Evolutionary conservation across 2,113 vertebrate genomes (phyloP).

Genomic region (Ictalurus punctatus): DNA sequence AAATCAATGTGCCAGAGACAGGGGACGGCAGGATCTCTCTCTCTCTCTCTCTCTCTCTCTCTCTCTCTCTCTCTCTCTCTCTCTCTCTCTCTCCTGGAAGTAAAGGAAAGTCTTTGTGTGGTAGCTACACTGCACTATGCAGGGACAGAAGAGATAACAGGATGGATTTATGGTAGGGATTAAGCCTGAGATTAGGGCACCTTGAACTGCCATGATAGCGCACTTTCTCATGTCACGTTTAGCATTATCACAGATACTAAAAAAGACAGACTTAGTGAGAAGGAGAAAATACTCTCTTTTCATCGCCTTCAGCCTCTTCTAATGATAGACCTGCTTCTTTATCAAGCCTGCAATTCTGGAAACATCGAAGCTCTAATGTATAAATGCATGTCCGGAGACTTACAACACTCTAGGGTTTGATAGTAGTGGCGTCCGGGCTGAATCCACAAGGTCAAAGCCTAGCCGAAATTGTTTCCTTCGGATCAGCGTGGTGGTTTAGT

Average conservation of each 20-base stretch:
- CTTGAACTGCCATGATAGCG: slow-evolving; percentile 50
- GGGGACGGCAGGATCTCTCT: neutral
- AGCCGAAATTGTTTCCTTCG: neutral
- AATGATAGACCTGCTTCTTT: neutral
- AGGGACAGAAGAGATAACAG: slow-evolving; percentile 46
- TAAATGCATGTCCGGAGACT: neutral
- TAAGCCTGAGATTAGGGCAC: slow-evolving; percentile 52
- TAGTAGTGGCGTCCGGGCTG: neutral
- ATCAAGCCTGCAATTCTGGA: neutral
- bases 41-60: no score
- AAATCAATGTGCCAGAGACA: slow-evolving; percentile 50
- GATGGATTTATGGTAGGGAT: slow-evolving; percentile 55
- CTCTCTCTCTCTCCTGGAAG: neutral
- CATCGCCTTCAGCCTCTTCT: neutral
- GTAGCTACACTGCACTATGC: neutral
- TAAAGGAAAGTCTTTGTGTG: slow-evolving; percentile 46
- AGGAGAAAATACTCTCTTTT: neutral
- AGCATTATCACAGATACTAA: slow-evolving; percentile 43
- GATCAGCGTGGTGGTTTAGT: neutral
- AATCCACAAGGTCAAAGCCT: neutral
- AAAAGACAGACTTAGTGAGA: slow-evolving; percentile 25
- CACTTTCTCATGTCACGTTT: slow-evolving; percentile 49
- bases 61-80: slow-evolving; percentile 30
- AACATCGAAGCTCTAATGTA: neutral
- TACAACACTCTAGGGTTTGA: neutral